phyloP scores from a whole-genome alignment of 2,113 vertebrate species.

The Phyllostomus hastatus region DNA sequence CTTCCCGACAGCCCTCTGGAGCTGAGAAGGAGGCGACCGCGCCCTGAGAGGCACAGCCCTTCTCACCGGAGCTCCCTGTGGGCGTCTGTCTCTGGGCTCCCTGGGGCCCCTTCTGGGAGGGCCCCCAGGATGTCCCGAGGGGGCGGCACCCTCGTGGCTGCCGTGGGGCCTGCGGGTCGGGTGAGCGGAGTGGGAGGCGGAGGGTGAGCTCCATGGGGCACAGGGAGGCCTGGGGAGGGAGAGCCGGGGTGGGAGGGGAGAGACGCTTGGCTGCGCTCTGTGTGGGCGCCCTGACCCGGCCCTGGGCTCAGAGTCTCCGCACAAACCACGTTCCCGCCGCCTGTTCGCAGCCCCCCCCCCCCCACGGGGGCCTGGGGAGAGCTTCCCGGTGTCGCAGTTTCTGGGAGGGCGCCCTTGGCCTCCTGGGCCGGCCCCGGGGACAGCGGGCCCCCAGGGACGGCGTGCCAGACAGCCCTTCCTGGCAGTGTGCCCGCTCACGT shows the following conservation, averaged over 20 bases:
- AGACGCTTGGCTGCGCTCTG: not conserved
- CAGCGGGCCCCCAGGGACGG: not conserved
- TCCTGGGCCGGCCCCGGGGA: not conserved
- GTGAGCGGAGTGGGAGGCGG: not conserved
- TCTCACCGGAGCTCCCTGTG: not conserved
- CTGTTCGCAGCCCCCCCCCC: not conserved
- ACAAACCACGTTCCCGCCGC: not conserved
- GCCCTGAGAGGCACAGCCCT: not conserved
- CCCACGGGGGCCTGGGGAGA: not conserved
- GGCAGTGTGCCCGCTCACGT: not conserved
- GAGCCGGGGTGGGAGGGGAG: accelerated
- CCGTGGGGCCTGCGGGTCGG: not conserved
- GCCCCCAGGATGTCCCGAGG: not conserved
- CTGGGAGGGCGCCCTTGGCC: not conserved
- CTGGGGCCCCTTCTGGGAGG: too few species aligned
- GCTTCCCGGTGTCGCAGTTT: not conserved
- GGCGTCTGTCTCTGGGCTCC: too few species aligned
- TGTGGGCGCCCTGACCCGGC: too few species aligned
- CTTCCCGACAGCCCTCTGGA: not conserved
- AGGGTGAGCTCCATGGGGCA: not conserved
- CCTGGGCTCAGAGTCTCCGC: not conserved
- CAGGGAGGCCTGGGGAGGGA: not conserved
- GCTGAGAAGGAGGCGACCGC: not conserved
- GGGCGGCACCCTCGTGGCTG: not conserved
- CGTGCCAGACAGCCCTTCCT: not conserved